phyloP scores from a whole-genome alignment of 2,113 vertebrate species.

The Brachirus orientalis region DNA sequence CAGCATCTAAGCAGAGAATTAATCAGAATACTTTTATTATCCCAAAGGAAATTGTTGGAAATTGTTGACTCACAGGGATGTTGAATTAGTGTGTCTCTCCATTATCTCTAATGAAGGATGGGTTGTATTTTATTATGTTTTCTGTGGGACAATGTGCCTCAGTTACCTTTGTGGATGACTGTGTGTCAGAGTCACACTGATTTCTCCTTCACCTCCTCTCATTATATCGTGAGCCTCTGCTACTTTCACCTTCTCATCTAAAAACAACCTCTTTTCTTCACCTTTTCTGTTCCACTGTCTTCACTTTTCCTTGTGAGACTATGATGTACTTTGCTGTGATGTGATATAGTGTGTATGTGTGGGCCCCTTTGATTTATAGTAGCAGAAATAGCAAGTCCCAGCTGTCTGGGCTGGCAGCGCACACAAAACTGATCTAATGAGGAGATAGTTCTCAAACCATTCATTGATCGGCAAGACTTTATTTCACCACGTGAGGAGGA shows the following conservation, averaged over 20 bases:
- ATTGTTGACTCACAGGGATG: background rate
- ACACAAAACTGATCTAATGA: slow-evolving; percentile 64
- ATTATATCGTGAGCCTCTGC: slow-evolving; percentile 41
- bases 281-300: slow-evolving; percentile 35
- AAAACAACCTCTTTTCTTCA: slow-evolving; percentile 54
- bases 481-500: slow-evolving; percentile 22
- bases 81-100: background rate
- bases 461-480: slow-evolving; percentile 60
- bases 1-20: background rate
- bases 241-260: slow-evolving; percentile 54
- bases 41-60: too few species aligned
- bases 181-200: background rate
- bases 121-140: background rate
- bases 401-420: slow-evolving; percentile 35
- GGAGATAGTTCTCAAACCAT: slow-evolving; percentile 52
- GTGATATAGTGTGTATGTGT: slow-evolving; percentile 7
- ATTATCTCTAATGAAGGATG: background rate
- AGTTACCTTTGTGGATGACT: slow-evolving; percentile 6
- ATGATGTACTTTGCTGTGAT: background rate
- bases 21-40: too few species aligned
- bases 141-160: background rate
- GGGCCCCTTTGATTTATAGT: slow-evolving; percentile 45
- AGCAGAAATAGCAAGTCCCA: slow-evolving; percentile 32
- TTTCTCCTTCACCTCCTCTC: slow-evolving; percentile 39
- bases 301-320: slow-evolving; percentile 34